These are phyloP conservation scores for Melospiza melodia DNA, from an alignment of 2,113 vertebrate species.

Conservation along the genomic window DNA sequence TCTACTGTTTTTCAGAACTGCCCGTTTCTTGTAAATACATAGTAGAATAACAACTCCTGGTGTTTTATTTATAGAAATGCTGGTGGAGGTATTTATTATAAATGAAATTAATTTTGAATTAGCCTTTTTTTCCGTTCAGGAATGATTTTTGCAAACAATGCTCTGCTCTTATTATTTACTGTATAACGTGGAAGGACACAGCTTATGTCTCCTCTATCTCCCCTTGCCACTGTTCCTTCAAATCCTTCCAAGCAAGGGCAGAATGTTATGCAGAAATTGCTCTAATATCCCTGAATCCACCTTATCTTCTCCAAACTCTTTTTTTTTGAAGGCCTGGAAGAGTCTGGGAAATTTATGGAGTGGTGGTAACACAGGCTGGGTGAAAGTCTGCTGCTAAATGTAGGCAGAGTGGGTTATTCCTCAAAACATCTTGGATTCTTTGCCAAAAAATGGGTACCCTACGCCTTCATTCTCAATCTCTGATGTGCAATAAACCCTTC, in stretches of 20 bases:
- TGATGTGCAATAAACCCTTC: not conserved
- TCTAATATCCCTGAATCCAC: not conserved
- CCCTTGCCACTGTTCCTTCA: not conserved
- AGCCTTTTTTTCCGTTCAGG: not conserved
- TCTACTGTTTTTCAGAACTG: not conserved
- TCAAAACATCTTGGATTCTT: not conserved
- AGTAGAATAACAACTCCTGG: slow-evolving; percentile 3
- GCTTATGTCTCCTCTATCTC: not conserved
- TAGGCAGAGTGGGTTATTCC: not conserved
- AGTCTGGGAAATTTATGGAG: not conserved
- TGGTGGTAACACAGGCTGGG: not conserved
- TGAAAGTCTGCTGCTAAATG: not conserved
- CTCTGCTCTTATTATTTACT: slow-evolving; percentile 9
- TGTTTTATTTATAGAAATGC: slow-evolving; percentile 62
- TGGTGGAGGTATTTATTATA: slow-evolving; percentile 55
- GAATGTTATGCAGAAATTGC: not conserved
- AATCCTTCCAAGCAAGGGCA: not conserved
- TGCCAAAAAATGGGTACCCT: not conserved
- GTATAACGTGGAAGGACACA: not conserved
- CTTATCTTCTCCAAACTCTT: not conserved
- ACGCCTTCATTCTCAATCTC: not conserved
- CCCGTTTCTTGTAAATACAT: not conserved
- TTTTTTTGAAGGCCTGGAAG: not conserved
- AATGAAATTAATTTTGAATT: slow-evolving; percentile 67
- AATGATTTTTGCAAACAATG: slow-evolving; percentile 32